phyloP scores from a whole-genome alignment of 2,797 vertebrate genomes.

The Mallotus villosus region DNA sequence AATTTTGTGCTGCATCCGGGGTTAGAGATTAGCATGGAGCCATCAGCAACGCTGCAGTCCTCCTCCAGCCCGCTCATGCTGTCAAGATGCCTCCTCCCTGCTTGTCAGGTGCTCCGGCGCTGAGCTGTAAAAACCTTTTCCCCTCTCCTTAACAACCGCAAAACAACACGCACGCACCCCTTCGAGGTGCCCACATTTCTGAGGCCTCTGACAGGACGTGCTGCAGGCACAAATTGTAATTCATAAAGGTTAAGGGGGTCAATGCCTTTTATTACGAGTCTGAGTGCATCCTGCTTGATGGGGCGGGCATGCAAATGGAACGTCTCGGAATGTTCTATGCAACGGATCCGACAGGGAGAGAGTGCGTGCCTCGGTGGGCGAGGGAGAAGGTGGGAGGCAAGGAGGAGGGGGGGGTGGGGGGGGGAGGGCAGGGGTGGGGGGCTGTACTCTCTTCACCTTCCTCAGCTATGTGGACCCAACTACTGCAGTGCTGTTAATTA shows the following conservation, averaged over 20 bases:
- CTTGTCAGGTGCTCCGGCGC: conserved; percentile 80
- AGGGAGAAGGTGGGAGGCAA: conserved; percentile 63
- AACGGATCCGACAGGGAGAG: conserved; percentile 70
- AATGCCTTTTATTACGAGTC: conserved; percentile 87
- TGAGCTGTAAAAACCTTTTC: conserved; percentile 82
- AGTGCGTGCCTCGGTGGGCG: conserved; percentile 62
- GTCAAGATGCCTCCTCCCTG: conserved; percentile 77
- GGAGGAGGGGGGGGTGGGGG: conserved; percentile 37
- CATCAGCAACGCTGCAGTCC: conserved; percentile 72
- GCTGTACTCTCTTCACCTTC: conserved; percentile 60
- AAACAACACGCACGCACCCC: conserved; percentile 76
- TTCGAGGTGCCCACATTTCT: conserved; percentile 80
- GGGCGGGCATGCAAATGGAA: conserved; percentile 82
- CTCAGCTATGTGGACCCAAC: conserved; percentile 68
- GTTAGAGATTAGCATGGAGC: conserved; percentile 73
- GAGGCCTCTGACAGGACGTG: conserved; percentile 84
- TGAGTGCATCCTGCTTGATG: conserved; percentile 82
- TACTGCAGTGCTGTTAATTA: conserved; percentile 73
- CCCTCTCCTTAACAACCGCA: conserved; percentile 81
- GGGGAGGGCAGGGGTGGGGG: conserved; percentile 39
- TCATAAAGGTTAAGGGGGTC: conserved; percentile 89
- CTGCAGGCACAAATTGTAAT: conserved; percentile 88
- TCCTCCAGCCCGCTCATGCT: conserved; percentile 73
- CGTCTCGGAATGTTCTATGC: conserved; percentile 77
- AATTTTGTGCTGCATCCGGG: conserved; percentile 64